Percentiles rank a stretch among this genome's conserved stretches.
Evolutionary conservation across 2,797 vertebrate species (phyloP).

Genomic region (Xyrichtys novacula): DNA sequence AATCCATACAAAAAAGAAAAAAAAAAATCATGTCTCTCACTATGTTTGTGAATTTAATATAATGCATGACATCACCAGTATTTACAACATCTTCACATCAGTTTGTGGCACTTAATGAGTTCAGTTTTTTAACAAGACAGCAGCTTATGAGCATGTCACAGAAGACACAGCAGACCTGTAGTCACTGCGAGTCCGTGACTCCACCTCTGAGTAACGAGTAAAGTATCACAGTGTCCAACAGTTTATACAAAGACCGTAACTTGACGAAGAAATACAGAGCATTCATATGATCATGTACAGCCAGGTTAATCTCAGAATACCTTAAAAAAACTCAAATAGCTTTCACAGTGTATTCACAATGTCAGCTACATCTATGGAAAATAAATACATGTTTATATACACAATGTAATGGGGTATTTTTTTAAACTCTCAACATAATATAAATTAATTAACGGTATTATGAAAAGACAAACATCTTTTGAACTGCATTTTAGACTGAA

Average conservation of each 20-base stretch:
- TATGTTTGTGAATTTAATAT: conserved; percentile 26
- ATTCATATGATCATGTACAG: neutral
- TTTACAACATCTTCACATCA: conserved; percentile 35
- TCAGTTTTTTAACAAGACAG: conserved; percentile 29
- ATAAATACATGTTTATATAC: conserved; percentile 2
- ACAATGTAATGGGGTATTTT: no score
- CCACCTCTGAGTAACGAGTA: conserved; percentile 8
- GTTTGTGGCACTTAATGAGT: conserved; percentile 70
- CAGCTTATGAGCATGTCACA: conserved; percentile 10
- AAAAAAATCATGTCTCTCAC: conserved; percentile 9
- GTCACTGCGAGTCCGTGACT: neutral
- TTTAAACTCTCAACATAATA: no score
- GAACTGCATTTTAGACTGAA: conserved; percentile 5
- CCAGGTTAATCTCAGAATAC: conserved; percentile 2
- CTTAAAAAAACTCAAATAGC: neutral
- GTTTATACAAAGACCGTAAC: neutral
- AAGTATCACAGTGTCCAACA: neutral
- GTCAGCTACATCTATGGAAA: conserved; percentile 21
- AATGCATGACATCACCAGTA: conserved; percentile 23
- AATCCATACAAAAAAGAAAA: neutral
- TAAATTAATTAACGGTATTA: no score
- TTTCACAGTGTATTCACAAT: conserved; percentile 11
- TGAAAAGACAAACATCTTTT: neutral
- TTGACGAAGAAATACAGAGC: neutral
- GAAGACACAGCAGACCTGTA: neutral